Conservation (phyloP, 2,797 vertebrate species). For the Gobionotothen gibberifrons region DNA sequence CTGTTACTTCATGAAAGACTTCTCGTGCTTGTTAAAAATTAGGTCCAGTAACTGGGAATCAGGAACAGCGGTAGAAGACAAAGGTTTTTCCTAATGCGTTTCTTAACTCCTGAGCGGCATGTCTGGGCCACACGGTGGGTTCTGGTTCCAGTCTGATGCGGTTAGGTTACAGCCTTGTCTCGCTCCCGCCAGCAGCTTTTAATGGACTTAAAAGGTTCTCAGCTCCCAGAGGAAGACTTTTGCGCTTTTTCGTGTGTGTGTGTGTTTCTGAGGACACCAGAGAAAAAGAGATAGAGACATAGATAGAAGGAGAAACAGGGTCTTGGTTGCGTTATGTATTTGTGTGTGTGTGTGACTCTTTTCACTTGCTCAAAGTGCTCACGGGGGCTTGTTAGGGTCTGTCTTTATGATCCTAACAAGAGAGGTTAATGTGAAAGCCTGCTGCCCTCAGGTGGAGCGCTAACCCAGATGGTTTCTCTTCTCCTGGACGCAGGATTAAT, state of each 20-base stretch:
- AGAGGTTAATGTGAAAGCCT: slow-evolving; percentile 77
- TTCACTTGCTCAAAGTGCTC: slow-evolving; percentile 72
- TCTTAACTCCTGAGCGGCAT: slow-evolving; percentile 64
- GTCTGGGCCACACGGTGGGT: slow-evolving; percentile 62
- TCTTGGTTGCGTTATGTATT: slow-evolving; percentile 37
- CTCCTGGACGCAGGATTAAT: slow-evolving; percentile 70
- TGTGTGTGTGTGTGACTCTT: slow-evolving; percentile 42
- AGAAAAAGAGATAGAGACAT: not conserved
- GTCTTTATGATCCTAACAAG: slow-evolving; percentile 77
- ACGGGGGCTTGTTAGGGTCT: slow-evolving; percentile 72
- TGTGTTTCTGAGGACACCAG: slow-evolving; percentile 40
- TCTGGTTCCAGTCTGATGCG: slow-evolving; percentile 75
- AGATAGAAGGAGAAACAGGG: slow-evolving; percentile 15
- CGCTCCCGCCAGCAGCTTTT: slow-evolving; percentile 70
- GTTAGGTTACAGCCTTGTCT: slow-evolving; percentile 74
- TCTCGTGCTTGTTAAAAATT: slow-evolving; percentile 56
- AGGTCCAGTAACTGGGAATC: slow-evolving; percentile 50
- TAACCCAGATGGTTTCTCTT: slow-evolving; percentile 78
- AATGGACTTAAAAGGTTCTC: slow-evolving; percentile 81
- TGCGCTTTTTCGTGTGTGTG: slow-evolving; percentile 52
- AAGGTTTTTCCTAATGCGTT: slow-evolving; percentile 68
- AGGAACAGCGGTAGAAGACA: slow-evolving; percentile 56
- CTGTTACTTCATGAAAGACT: slow-evolving; percentile 39
- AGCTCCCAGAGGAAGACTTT: slow-evolving; percentile 71
- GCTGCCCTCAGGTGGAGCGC: slow-evolving; percentile 73